phyloP scores from a whole-genome alignment of 2,888 invertebrate genomes.

The Drosophila merina region DNA sequence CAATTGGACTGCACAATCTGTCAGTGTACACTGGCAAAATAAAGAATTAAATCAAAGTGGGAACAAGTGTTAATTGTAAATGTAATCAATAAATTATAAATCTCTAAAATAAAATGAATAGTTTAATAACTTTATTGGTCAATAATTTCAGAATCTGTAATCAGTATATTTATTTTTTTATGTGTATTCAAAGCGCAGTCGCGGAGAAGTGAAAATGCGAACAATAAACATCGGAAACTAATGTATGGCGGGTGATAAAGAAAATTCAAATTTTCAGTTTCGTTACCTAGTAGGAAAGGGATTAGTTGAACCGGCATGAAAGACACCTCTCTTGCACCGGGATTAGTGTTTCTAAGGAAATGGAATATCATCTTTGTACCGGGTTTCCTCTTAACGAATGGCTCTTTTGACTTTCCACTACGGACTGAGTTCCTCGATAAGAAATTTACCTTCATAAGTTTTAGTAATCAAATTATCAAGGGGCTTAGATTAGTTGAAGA shows the following conservation, averaged over 20 bases:
- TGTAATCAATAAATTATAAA: not conserved
- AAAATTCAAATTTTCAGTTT: slow-evolving; percentile 11
- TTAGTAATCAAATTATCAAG: slow-evolving; percentile 13
- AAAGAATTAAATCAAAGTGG: not conserved
- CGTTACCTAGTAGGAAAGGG: slow-evolving; percentile 25
- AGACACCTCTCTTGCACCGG: not conserved
- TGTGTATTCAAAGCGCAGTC: slow-evolving; percentile 14
- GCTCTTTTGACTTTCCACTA: slow-evolving; percentile 22
- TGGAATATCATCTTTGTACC: slow-evolving; percentile 45
- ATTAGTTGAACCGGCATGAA: not conserved
- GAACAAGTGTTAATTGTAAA: not conserved
- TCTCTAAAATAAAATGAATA: not conserved
- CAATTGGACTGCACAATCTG: slow-evolving; percentile 13
- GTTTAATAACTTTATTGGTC: not conserved
- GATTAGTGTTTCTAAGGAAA: not conserved
- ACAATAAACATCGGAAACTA: slow-evolving; percentile 1
- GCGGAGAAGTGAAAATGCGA: slow-evolving; percentile 19
- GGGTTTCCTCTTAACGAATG: slow-evolving; percentile 7
- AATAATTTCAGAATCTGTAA: too few species aligned
- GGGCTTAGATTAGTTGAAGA: slow-evolving; percentile 19
- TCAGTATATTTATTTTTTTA: not conserved
- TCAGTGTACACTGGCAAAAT: not conserved
- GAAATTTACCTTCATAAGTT: not conserved
- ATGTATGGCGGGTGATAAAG: slow-evolving; percentile 6
- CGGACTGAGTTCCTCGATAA: slow-evolving; percentile 20